These are phyloP conservation scores for Ephialtes manifestator DNA, from an alignment of 2,888 invertebrate species.

Conservation along the genomic window DNA sequence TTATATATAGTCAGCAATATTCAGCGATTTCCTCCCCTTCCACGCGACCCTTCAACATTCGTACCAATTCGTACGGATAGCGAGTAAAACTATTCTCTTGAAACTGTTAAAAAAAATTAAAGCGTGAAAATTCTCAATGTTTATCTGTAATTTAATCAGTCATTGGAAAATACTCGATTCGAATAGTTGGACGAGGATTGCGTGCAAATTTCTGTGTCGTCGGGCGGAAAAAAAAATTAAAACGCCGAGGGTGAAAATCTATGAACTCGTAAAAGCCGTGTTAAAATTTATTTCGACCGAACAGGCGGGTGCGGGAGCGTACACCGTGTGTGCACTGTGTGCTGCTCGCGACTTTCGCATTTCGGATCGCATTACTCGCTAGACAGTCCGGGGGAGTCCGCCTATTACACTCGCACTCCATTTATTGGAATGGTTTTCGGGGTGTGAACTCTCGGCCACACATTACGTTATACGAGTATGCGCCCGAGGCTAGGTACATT, in stretches of 20 bases:
- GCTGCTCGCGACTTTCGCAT: conserved; percentile 54
- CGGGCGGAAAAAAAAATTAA: conserved; percentile 34
- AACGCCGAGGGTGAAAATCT: conserved; percentile 48
- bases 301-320: conserved; percentile 21
- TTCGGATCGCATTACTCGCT: conserved; percentile 60
- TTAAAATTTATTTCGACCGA: conserved; percentile 64
- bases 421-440: conserved; percentile 65
- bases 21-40: background rate
- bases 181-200: conserved; percentile 44
- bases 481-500: conserved; percentile 59
- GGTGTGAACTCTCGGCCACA: conserved; percentile 66
- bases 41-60: background rate
- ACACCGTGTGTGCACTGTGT: conserved; percentile 22
- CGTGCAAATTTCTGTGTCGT: conserved; percentile 37
- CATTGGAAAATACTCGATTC: conserved; percentile 44
- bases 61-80: background rate
- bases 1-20: background rate
- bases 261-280: conserved; percentile 62
- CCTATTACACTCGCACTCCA: conserved; percentile 66
- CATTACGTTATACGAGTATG: conserved; percentile 63
- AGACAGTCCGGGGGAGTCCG: conserved; percentile 54
- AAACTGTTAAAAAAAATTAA: background rate
- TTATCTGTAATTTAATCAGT: conserved; percentile 51
- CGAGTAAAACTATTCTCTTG: background rate
- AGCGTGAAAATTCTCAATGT: conserved; percentile 29